Evolutionary conservation across 2,888 invertebrate species (phyloP).

Genomic region (Heliconius ethilla): DNA sequence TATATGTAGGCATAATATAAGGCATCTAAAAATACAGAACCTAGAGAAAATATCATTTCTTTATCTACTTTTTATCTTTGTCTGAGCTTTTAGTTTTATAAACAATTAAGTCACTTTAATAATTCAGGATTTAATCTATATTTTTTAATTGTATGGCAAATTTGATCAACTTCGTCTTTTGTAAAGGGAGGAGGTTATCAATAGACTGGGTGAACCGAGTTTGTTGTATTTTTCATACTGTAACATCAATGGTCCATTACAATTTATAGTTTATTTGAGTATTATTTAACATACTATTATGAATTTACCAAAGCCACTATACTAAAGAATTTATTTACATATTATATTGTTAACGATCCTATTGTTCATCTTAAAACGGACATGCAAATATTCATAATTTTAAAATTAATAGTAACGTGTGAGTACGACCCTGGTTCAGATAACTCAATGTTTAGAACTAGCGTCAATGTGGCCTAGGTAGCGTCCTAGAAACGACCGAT

Average conservation of each 20-base stretch:
- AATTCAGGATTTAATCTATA: too few species aligned
- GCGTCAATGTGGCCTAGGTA: constrained; percentile 21
- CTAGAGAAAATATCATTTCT: too few species aligned
- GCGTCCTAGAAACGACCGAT: constrained; percentile 54
- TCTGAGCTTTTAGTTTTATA: too few species aligned
- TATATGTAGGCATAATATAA: neutral
- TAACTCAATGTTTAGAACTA: constrained; percentile 13
- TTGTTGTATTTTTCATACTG: neutral
- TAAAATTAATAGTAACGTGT: neutral
- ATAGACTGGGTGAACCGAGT: too few species aligned
- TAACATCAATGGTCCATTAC: neutral
- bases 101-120: too few species aligned
- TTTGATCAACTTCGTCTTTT: too few species aligned
- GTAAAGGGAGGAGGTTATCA: too few species aligned
- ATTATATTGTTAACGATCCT: neutral
- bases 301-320: neutral
- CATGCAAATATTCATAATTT: constrained; percentile 1
- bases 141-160: too few species aligned
- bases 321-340: neutral
- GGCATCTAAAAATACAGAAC: neutral
- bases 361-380: constrained; percentile 13
- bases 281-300: neutral
- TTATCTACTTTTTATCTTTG: too few species aligned
- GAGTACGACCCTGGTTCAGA: constrained; percentile 9
- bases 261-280: neutral